Conservation (phyloP, 2,113 vertebrate genomes). For the Phasianus colchicus region DNA sequence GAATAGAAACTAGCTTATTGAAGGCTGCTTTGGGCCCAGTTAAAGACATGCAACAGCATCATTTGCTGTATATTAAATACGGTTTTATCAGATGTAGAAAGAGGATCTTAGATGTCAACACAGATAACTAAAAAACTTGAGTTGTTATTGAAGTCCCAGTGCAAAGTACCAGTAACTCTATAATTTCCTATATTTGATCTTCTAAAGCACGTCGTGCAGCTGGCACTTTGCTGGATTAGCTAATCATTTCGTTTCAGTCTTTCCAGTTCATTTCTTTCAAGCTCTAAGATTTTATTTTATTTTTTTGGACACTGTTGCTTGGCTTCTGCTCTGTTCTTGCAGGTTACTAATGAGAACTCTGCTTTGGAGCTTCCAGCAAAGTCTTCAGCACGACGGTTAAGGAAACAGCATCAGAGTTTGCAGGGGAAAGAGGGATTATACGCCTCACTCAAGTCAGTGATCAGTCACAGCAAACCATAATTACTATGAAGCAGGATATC, state of each 20-base stretch:
- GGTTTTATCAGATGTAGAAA: background rate
- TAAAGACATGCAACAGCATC: background rate
- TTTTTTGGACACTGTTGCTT: background rate
- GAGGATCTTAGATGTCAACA: background rate
- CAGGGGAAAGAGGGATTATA: background rate
- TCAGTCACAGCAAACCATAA: constrained; percentile 23
- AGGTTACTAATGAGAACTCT: constrained; percentile 37
- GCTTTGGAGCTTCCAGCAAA: constrained; percentile 18
- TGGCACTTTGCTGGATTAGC: constrained; percentile 54
- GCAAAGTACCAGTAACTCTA: constrained; percentile 17
- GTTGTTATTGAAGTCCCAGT: background rate
- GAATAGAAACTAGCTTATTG: background rate
- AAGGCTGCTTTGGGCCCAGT: background rate
- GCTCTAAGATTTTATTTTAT: background rate
- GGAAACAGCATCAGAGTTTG: constrained; percentile 4
- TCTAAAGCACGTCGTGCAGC: background rate
- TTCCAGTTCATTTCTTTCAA: constrained; percentile 31
- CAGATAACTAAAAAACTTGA: constrained; percentile 36
- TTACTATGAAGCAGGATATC: constrained; percentile 6
- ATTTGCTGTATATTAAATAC: background rate
- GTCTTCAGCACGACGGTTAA: background rate
- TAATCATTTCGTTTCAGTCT: constrained; percentile 17
- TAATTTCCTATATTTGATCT: constrained; percentile 32
- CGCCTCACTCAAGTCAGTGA: background rate
- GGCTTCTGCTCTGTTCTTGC: background rate